These are phyloP conservation scores for Eristalinus aeneus DNA, from an alignment of 2,888 invertebrate genomes.

Conservation along the genomic window DNA sequence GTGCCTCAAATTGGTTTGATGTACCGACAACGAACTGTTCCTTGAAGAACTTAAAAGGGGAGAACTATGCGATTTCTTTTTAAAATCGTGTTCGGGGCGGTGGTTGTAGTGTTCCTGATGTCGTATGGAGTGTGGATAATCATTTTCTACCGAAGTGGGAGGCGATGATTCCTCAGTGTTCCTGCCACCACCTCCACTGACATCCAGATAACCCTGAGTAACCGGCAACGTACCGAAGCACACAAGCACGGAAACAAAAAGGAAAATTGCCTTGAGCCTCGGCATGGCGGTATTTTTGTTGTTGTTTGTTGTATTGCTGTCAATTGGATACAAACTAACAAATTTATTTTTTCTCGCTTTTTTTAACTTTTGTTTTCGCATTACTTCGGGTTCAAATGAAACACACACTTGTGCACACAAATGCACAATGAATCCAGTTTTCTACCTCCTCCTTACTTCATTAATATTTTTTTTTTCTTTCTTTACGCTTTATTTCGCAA, in stretches of 20 bases:
- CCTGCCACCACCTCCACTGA: slow-evolving; percentile 50
- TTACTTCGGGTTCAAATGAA: slow-evolving; percentile 30
- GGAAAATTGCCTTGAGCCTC: slow-evolving; percentile 51
- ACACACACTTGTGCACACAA: slow-evolving; percentile 20
- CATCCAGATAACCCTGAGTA: slow-evolving; percentile 59
- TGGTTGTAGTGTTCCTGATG: slow-evolving; percentile 76
- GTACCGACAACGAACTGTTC: slow-evolving; percentile 26
- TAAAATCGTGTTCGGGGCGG: slow-evolving; percentile 73
- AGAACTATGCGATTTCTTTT: slow-evolving; percentile 39
- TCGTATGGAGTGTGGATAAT: slow-evolving; percentile 73
- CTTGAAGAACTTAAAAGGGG: neutral
- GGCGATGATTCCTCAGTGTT: slow-evolving; percentile 36
- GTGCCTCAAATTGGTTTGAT: slow-evolving; percentile 67
- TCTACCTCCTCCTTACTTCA: slow-evolving; percentile 27
- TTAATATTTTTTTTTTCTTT: slow-evolving; percentile 29
- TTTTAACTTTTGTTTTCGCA: slow-evolving; percentile 36
- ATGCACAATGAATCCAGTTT: slow-evolving; percentile 52
- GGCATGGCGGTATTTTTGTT: slow-evolving; percentile 48
- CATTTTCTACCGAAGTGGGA: slow-evolving; percentile 53
- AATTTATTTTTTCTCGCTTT: slow-evolving; percentile 42
- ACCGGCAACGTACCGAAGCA: slow-evolving; percentile 60
- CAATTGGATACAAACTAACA: slow-evolving; percentile 50
- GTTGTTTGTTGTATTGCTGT: slow-evolving; percentile 51
- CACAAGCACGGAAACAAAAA: slow-evolving; percentile 52
- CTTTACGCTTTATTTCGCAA: slow-evolving; percentile 29